Conservation (phyloP, 2,113 vertebrate genomes). For the Cavia aperea region DNA sequence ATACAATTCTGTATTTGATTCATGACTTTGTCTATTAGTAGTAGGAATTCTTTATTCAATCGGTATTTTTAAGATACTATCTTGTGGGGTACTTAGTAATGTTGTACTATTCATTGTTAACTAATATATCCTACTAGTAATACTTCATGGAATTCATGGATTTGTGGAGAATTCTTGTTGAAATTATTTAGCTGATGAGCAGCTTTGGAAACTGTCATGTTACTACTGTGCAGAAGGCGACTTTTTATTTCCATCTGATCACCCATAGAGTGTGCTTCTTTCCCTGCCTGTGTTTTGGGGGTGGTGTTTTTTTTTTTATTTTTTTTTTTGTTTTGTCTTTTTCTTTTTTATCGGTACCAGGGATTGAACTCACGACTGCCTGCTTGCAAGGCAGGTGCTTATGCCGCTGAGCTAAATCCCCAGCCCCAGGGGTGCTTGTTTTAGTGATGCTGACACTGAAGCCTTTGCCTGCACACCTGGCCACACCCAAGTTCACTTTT, state of each 20-base stretch:
- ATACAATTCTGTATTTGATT: neutral
- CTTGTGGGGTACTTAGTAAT: neutral
- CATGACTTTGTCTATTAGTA: neutral
- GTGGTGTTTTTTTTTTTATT: too few relatives aligned
- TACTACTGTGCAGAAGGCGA: neutral
- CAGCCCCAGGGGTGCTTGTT: neutral
- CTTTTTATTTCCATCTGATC: neutral
- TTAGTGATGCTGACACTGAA: neutral
- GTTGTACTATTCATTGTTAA: neutral
- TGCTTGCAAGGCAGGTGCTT: too few relatives aligned
- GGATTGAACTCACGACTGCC: too few relatives aligned
- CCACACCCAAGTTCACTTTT: neutral
- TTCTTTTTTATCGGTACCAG: too few relatives aligned
- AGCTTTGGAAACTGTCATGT: rapidly evolving
- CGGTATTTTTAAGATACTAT: neutral
- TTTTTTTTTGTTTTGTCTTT: too few relatives aligned
- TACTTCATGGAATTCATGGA: neutral
- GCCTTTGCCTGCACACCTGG: neutral
- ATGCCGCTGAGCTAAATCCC: too few relatives aligned
- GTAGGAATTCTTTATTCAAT: neutral
- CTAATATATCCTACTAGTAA: neutral
- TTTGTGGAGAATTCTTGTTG: neutral
- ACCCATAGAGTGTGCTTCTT: neutral
- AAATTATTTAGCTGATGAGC: neutral
- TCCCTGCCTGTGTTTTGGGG: neutral